Evolutionary conservation across 2,797 vertebrate genomes (phyloP).

Genomic region (Carduelis carduelis): DNA sequence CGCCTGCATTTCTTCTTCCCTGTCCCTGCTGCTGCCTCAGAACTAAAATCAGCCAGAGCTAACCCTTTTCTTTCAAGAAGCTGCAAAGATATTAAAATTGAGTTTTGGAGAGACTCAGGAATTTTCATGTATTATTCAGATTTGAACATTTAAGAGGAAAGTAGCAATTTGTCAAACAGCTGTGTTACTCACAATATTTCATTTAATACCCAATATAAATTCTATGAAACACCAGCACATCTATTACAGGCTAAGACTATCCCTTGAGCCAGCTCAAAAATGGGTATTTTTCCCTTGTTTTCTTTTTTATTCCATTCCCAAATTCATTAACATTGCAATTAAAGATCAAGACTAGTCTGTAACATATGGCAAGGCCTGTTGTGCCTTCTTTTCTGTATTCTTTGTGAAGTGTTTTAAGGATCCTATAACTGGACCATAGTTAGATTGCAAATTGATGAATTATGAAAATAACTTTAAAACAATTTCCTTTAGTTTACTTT

Average conservation of each 20-base stretch:
- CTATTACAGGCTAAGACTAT: background rate
- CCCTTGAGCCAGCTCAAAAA: background rate
- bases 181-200: background rate
- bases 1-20: background rate
- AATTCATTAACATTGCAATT: background rate
- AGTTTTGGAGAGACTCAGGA: background rate
- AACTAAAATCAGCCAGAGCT: background rate
- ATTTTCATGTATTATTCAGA: background rate
- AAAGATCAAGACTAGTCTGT: constrained; percentile 4
- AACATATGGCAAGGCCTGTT: background rate
- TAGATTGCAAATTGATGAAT: background rate
- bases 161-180: background rate
- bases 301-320: background rate
- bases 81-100: background rate
- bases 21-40: background rate
- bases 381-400: background rate
- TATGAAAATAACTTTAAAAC: background rate
- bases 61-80: background rate
- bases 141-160: background rate
- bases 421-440: background rate
- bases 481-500: background rate
- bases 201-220: background rate
- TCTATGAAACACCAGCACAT: background rate
- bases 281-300: background rate
- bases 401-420: background rate